Evolutionary conservation across 2,113 vertebrate genomes (phyloP), one percentile per base, ranked within the genome.

Genomic region (Tympanuchus pallidicinctus): DNA sequence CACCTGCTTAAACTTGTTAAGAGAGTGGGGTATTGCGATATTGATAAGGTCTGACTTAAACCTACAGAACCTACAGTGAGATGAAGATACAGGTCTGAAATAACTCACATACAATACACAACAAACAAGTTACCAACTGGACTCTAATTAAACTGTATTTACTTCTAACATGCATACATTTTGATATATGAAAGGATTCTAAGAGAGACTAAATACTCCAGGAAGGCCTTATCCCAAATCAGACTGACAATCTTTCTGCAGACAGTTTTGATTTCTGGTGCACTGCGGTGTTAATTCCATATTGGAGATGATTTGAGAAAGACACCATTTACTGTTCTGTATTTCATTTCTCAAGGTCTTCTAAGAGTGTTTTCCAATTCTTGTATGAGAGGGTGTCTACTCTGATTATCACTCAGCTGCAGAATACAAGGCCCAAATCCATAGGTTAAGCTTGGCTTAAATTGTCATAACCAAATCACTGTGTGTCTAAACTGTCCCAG

Each of bases 371-470:
- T 92, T 86, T 73, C 24, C 32, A 25, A 10, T 82, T 83, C 63
- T 50, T 24, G 21, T 52, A 18, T 83, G 45, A 82, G 43, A 89
- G 34, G 60, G 60, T 27, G 65, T 80, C 70, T 83, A 1, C n/a
- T 65, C 30, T 54, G 71, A 22, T 85, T 61, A 52, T 73, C 69
- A 27, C 59, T 87, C 66, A 78, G 75, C 72, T 83, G 72, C 64
- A 61, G 72, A 30, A 72, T 66, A 40, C 36, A 2, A 82, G 24
- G 42, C 24, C 60, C n/a, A 83, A 81, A 92, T 64, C 80, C 82
- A 89, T 84, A 81, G 57, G 80, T 77, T 90, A 90, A 94, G 34
- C 65, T 93, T 70, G 24, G 80, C 47, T 92, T 90, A 67, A 91
- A 86, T 40, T 66, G 36, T 56, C 2, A 4, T 64, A 90, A 94